Base-by-base conservation (phyloP, 2,113 vertebrate genomes). In the Rostratula benghalensis region DNA sequence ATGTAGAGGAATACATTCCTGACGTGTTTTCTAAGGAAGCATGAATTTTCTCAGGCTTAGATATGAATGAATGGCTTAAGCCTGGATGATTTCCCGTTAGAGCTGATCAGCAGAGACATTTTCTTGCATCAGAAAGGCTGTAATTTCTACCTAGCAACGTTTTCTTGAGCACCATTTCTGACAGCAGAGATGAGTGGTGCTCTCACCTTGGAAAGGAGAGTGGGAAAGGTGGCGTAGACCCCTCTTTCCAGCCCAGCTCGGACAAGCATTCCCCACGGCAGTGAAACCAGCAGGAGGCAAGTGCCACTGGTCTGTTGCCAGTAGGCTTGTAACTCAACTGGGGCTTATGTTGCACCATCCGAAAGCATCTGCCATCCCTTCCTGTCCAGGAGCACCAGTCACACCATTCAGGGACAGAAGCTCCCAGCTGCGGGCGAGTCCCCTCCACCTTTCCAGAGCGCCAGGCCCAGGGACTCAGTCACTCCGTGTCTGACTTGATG, bases 1-100 rank as follows among this genome's bases (percentile, higher is more conserved):
- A 87, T 57, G 39, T 21, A 78, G 82, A 94, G 50, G 23, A 81
- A 90, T 57, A 83, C 22, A 65, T 96, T 96, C 65, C 75, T 87
- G 41, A 84, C 82, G 91, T 53, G 6, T 82, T 93, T 87, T 61
- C 64, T 81, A 82, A 76, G 15, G 73, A 89, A 84, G 57, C 48
- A 53, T 51, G 11, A 31, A 54, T 75, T 82, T 95, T 86, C 61
- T 82, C 51, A 85, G 83, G 30, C 50, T 89, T 87, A 84, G 39
- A 71, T 87, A 68, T 22, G 21, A 95, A 90, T 68, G 53, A 93
- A 76, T 68, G 39, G 48, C 64, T 89, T 75, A 92, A 48, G 16
- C 45, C 39, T 82, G 80, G 61, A 84, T 93, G 79, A 89, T 41
- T 79, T 92, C 39, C 43, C 51, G 5, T 16, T 56, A 25, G 12